These are phyloP conservation scores for Sus cebifrons DNA, from an alignment of 2,797 vertebrate species.

Conservation along the genomic window DNA sequence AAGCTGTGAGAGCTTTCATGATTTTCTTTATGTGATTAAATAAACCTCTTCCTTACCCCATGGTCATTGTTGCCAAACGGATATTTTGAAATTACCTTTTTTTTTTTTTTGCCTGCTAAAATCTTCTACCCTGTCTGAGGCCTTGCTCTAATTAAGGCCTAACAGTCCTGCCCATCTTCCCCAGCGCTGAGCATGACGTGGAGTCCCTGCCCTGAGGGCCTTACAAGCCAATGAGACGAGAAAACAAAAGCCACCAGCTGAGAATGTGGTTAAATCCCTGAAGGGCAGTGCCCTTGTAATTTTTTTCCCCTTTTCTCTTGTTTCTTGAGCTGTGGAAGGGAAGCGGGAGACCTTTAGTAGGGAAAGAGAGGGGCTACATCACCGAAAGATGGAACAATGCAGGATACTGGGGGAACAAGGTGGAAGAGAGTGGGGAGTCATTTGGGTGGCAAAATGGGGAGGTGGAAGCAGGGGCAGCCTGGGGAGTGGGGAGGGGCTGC, in stretches of 20 bases:
- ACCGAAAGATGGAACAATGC: neutral
- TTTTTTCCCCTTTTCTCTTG: neutral
- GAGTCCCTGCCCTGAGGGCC: conserved; percentile 76
- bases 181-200: neutral
- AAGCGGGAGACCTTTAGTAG: neutral
- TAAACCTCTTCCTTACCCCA: conserved; percentile 27
- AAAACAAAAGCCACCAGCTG: conserved; percentile 86
- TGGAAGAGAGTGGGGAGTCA: neutral
- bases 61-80: conserved; percentile 52
- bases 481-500: neutral
- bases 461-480: neutral
- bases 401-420: neutral
- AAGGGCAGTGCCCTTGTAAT: conserved; percentile 76
- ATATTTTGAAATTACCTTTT: conserved; percentile 74
- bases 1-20: neutral
- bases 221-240: conserved; percentile 76
- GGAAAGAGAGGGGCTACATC: neutral
- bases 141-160: conserved; percentile 83
- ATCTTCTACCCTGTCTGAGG: conserved; percentile 63
- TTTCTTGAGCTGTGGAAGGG: conserved; percentile 55
- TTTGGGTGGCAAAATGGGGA: neutral
- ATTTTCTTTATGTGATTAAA: conserved; percentile 70
- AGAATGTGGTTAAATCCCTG: conserved; percentile 82
- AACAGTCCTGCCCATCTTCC: conserved; percentile 58
- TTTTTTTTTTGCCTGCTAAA: conserved; percentile 52